Base-by-base conservation (phyloP, 2,888 invertebrate genomes). In the Drosophila anomelani region DNA sequence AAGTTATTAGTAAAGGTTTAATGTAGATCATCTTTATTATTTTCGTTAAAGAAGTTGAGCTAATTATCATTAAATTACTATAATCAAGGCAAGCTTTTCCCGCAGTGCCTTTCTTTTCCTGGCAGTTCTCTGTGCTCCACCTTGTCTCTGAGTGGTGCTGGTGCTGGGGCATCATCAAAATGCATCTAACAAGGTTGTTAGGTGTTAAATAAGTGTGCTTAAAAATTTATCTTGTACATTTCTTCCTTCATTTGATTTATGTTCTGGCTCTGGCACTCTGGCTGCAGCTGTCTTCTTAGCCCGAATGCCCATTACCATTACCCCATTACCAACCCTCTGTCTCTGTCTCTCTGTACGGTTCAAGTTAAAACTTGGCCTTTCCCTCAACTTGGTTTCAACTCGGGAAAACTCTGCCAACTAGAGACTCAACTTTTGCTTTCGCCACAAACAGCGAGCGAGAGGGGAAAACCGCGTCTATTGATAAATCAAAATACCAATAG, bases 221-320 rank as follows among this genome's bases (percentile, higher is more conserved):
- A 86, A 86, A 89, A 90, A 88, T 90, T 91, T 91, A 91, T 91
- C 91, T 90, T 86, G 82, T 90, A 89, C 86, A 90, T 89, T 90
- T 66, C 64, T 86, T 89, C 80, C 80, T 61, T 64, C 84, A 84
- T 89, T 90, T 90, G 90, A 90, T 90, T 90, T 90, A 90, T 90
- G 90, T 79, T 81, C 71, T 53, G 36, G 15, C 51, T 76, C 46
- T 61, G 56, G 61, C 55, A 60, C 47, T 63, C 23, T 44, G 59
- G 56, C 47, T 75, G 61, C 73, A 73, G 73, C 70, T 58, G 72
- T 58, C 75, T 69, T 69, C 55, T 70, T 59, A 55, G 75, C 57
- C 60, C 51, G 51, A 58, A 55, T 54, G 57, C 67, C 66, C 66
- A 66, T 66, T 58, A 41, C 61, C 57, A 57, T 41, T 60, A 15